Percentiles rank a stretch among this genome's conserved stretches.
Evolutionary conservation across 2,888 invertebrate species (phyloP).

Genomic region (Dioctria linearis): DNA sequence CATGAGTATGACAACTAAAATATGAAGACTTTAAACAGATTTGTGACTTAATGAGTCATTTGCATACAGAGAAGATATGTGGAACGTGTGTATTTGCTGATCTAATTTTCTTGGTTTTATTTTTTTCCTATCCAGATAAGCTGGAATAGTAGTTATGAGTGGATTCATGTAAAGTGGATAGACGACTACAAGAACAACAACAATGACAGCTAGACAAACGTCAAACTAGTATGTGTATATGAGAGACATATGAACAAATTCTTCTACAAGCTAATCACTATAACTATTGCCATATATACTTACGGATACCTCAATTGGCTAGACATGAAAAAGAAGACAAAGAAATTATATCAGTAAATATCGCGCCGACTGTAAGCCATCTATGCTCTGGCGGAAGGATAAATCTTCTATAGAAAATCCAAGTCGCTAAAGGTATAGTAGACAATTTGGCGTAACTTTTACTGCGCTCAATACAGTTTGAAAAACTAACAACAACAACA

Average conservation of each 20-base stretch:
- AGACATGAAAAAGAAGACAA: conserved; percentile 56
- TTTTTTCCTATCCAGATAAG: not conserved
- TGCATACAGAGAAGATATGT: conserved; percentile 20
- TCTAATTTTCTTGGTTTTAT: not conserved
- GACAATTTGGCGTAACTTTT: conserved; percentile 51
- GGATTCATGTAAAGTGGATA: conserved; percentile 12
- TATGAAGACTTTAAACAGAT: conserved; percentile 19
- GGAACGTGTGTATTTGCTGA: conserved; percentile 10
- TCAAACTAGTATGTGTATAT: too few species aligned
- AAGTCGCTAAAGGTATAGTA: conserved; percentile 8
- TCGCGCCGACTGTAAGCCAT: not conserved
- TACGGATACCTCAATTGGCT: conserved; percentile 56
- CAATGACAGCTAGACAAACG: too few species aligned
- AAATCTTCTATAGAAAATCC: conserved; percentile 1
- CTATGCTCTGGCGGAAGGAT: conserved; percentile 3
- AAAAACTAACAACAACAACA: conserved; percentile 12
- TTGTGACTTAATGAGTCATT: conserved; percentile 50
- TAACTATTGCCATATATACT: conserved; percentile 46
- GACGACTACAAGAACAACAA: not conserved
- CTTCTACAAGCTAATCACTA: conserved; percentile 18
- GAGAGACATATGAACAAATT: not conserved
- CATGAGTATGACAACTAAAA: conserved; percentile 35
- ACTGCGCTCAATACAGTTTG: not conserved
- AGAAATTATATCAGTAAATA: conserved; percentile 7
- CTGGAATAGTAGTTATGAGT: conserved; percentile 8